phyloP scores from a whole-genome alignment of 2,113 vertebrate species.

The Chionomys nivalis region DNA sequence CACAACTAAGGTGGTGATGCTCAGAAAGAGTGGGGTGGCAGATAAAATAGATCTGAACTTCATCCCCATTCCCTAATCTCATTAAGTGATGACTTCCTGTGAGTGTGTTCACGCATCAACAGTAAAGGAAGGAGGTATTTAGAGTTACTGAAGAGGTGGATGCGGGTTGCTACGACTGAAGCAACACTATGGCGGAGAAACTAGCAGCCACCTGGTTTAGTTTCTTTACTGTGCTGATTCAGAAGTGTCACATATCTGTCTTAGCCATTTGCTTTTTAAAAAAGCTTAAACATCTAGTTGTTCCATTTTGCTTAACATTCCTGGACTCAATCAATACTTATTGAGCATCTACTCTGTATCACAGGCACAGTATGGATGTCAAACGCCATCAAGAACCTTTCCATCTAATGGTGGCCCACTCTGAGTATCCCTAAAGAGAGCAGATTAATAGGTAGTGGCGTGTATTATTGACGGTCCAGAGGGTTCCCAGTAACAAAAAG shows the following conservation, averaged over 20 bases:
- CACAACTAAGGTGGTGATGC: neutral
- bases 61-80: neutral
- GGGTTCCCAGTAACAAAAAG: neutral
- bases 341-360: neutral
- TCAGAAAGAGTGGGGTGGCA: neutral
- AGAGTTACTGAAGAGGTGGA: neutral
- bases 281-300: neutral
- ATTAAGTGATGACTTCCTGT: neutral
- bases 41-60: neutral
- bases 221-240: neutral
- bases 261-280: neutral
- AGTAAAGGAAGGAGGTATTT: neutral
- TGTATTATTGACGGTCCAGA: neutral
- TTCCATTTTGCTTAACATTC: neutral
- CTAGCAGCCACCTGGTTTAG: neutral
- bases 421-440: neutral
- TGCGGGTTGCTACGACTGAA: neutral
- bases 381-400: neutral
- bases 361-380: neutral
- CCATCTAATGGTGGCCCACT: neutral
- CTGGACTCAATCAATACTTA: neutral
- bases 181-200: neutral
- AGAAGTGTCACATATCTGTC: neutral
- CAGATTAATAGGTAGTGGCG: neutral
- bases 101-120: rapidly evolving